phyloP scores from a whole-genome alignment of 2,797 vertebrate genomes.

The Synanceia verrucosa region DNA sequence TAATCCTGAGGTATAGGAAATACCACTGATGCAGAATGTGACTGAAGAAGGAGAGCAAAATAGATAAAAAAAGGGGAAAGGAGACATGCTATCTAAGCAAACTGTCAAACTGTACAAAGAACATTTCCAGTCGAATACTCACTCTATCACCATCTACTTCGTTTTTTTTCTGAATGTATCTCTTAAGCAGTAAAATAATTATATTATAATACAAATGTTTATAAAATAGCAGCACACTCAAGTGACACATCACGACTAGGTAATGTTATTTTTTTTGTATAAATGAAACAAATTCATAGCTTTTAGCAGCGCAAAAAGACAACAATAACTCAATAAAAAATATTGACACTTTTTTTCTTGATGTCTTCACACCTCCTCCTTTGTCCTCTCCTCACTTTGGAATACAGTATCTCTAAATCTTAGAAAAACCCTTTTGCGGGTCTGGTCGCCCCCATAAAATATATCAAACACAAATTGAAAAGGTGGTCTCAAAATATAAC shows the following conservation, averaged over 20 bases:
- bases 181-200: conserved; percentile 99
- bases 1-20: conserved; percentile 97
- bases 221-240: conserved; percentile 99
- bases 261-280: conserved; percentile 97
- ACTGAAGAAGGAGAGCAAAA: conserved; percentile 81
- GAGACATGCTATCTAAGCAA: conserved; percentile 86
- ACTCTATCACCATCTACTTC: conserved; percentile 94
- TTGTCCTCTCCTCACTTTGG: conserved; percentile 85
- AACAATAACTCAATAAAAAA: conserved; percentile 84
- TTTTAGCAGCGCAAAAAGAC: conserved; percentile 98
- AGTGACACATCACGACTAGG: conserved; percentile 99
- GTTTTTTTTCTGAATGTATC: conserved; percentile 90
- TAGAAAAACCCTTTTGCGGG: conserved; percentile 74
- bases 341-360: conserved; percentile 87
- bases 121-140: conserved; percentile 97
- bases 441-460: conserved; percentile 74
- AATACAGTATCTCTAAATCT: conserved; percentile 86
- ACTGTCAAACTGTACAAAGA: conserved; percentile 87
- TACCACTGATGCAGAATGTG: conserved; percentile 91
- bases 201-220: conserved; percentile 99
- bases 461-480: conserved; percentile 75
- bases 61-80: conserved; percentile 71
- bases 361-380: conserved; percentile 89
- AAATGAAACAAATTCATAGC: conserved; percentile 97
- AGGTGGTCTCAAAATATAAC: conserved; percentile 78